A percentile compares a stretch with the other conserved stretches of the same genome.
phyloP scores from a whole-genome alignment of 2,113 vertebrate species.

The Boleophthalmus pectinirostris region DNA sequence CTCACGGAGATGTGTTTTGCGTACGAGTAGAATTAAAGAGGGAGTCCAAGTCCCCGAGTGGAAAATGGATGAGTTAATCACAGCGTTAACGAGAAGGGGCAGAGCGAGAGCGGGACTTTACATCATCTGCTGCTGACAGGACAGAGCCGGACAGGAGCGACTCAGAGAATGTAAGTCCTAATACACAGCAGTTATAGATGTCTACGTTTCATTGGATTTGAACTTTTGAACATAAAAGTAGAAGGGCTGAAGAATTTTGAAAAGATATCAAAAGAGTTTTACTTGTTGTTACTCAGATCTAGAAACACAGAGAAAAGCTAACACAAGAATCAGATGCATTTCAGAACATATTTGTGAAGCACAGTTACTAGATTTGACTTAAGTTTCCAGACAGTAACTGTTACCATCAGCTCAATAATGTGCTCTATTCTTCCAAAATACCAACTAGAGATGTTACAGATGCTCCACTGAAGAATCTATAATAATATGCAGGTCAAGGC shows the following conservation, averaged over 20 bases:
- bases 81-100: conserved; percentile 42
- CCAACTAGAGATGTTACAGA: neutral
- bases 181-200: conserved; percentile 4
- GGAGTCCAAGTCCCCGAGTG: conserved; percentile 42
- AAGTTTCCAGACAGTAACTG: no score
- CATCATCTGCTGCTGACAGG: conserved; percentile 55
- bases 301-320: no score
- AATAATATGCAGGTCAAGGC: no score
- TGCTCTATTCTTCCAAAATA: neutral
- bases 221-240: neutral
- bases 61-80: conserved; percentile 65
- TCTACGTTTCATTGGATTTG: neutral
- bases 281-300: no score
- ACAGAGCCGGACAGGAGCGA: conserved; percentile 7
- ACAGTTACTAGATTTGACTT: no score
- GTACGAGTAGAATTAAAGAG: conserved; percentile 48
- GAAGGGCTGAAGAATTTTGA: neutral
- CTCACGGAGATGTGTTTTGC: conserved; percentile 36
- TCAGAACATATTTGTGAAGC: no score
- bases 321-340: no score
- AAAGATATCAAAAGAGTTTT: neutral
- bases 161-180: conserved; percentile 29
- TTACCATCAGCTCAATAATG: neutral
- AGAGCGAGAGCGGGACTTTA: conserved; percentile 34
- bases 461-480: no score